These are phyloP conservation scores for Agonopterix subpropinquella DNA, from an alignment of 2,888 invertebrate species.

Conservation along the genomic window DNA sequence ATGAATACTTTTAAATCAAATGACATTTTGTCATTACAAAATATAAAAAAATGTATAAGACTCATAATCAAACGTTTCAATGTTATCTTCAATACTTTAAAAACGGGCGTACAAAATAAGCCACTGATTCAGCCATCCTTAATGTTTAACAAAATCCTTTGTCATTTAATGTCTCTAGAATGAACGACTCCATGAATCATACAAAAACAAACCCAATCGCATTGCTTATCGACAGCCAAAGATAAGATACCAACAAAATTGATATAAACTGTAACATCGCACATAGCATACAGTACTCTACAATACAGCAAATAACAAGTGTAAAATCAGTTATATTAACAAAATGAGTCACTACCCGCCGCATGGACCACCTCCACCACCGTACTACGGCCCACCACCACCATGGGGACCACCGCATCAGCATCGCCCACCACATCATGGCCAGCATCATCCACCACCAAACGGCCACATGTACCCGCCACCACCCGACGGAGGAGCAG, in stretches of 20 bases:
- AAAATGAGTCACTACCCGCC: constrained; percentile 48
- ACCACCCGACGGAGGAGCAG: constrained; percentile 17
- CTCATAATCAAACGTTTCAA: too few species aligned
- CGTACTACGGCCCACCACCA: constrained; percentile 36
- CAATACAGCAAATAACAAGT: too few species aligned
- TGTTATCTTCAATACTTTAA: too few species aligned
- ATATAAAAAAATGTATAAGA: too few species aligned
- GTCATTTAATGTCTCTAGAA: too few species aligned
- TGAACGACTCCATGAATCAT: neutral
- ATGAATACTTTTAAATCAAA: too few species aligned
- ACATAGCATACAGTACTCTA: too few species aligned
- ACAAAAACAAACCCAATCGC: neutral
- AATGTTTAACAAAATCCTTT: too few species aligned
- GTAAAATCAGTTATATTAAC: too few species aligned
- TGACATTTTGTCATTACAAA: too few species aligned
- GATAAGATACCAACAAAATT: neutral
- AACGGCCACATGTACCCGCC: constrained; percentile 19
- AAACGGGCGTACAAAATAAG: too few species aligned
- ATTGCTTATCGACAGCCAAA: neutral
- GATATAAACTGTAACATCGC: neutral
- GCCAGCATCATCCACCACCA: constrained; percentile 14
- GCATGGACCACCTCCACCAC: constrained; percentile 28
- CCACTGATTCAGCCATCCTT: too few species aligned
- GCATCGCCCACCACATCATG: constrained; percentile 12
- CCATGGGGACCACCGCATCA: constrained; percentile 19